Evolutionary conservation across 2,888 invertebrate species (phyloP).

Genomic region (Macrosoma leucophasiata): DNA sequence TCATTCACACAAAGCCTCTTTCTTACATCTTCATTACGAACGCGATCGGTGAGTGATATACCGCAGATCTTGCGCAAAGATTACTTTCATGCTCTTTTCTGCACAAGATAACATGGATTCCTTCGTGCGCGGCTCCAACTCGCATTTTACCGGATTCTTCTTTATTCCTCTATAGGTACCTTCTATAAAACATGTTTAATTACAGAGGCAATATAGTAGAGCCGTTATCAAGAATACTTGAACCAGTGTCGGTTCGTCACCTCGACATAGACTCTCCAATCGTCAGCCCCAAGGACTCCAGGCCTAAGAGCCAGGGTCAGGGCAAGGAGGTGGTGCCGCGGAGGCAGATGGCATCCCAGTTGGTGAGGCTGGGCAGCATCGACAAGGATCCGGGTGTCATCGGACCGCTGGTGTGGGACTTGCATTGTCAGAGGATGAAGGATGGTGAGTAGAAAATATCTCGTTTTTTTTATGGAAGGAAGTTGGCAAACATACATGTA

Average conservation of each 20-base stretch:
- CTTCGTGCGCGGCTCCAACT: no score
- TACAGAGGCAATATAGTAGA: slow-evolving; percentile 83
- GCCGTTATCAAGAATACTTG: slow-evolving; percentile 85
- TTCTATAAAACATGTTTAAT: slow-evolving; percentile 11
- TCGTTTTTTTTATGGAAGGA: neutral
- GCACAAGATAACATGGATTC: no score
- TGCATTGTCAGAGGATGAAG: slow-evolving; percentile 82
- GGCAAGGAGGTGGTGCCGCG: slow-evolving; percentile 48
- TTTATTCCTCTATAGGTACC: no score
- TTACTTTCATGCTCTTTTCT: no score
- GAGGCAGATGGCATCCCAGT: slow-evolving; percentile 63
- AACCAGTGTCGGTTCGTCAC: slow-evolving; percentile 85
- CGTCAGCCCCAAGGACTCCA: slow-evolving; percentile 36
- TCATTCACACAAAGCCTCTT: no score
- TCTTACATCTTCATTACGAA: no score
- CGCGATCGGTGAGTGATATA: no score
- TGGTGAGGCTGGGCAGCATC: slow-evolving; percentile 82
- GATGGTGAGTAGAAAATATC: slow-evolving; percentile 63
- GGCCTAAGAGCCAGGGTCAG: slow-evolving; percentile 24
- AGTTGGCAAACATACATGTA: neutral
- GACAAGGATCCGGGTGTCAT: slow-evolving; percentile 89
- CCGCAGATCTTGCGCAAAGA: no score
- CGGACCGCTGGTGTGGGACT: slow-evolving; percentile 89
- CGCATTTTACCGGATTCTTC: no score
- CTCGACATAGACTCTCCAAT: slow-evolving; percentile 75